These are phyloP conservation scores for Plectropomus leopardus DNA, from an alignment of 2,113 vertebrate genomes.

Conservation along the genomic window DNA sequence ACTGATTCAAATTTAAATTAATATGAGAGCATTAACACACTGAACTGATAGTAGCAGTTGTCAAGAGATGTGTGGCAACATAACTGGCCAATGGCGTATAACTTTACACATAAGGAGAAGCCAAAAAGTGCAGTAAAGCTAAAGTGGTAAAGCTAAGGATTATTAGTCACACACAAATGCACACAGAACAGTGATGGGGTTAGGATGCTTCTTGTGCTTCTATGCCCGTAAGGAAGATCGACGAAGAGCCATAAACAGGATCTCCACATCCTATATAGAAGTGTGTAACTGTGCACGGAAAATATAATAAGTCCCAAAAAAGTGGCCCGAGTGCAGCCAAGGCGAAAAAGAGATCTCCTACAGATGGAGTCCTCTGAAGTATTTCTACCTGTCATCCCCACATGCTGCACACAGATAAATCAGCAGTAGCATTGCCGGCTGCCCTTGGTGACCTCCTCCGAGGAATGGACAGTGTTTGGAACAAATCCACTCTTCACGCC, in stretches of 20 bases:
- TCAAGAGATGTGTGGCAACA: conserved; percentile 17
- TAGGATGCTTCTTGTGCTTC: conserved; percentile 64
- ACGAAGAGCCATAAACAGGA: conserved; percentile 27
- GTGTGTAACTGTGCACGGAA: conserved; percentile 11
- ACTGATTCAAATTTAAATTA: conserved; percentile 19
- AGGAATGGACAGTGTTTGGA: conserved; percentile 95
- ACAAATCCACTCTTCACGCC: conserved; percentile 98
- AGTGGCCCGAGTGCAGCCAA: conserved; percentile 28
- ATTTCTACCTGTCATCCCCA: conserved; percentile 1
- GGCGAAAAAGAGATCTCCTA: conserved; percentile 5
- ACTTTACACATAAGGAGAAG: conserved; percentile 47
- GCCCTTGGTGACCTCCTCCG: conserved; percentile 94
- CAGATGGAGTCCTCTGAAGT: conserved; percentile 26
- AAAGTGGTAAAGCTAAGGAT: conserved; percentile 22
- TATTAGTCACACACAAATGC: conserved; percentile 49
- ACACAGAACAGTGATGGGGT: conserved; percentile 38
- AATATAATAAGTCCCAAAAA: conserved; percentile 20
- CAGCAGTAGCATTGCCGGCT: conserved; percentile 94
- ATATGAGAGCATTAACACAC: conserved; percentile 14
- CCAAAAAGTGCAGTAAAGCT: conserved; percentile 51
- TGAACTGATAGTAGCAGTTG: conserved; percentile 17
- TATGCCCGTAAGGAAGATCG: conserved; percentile 24
- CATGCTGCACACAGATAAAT: conserved; percentile 42
- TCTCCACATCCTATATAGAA: conserved; percentile 16
- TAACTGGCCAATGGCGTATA: conserved; percentile 15